A percentile compares a stretch with the other conserved stretches of the same genome.
Conservation (phyloP, 1,140 invertebrate species). For the Panagrolaimus sp. region DNA sequence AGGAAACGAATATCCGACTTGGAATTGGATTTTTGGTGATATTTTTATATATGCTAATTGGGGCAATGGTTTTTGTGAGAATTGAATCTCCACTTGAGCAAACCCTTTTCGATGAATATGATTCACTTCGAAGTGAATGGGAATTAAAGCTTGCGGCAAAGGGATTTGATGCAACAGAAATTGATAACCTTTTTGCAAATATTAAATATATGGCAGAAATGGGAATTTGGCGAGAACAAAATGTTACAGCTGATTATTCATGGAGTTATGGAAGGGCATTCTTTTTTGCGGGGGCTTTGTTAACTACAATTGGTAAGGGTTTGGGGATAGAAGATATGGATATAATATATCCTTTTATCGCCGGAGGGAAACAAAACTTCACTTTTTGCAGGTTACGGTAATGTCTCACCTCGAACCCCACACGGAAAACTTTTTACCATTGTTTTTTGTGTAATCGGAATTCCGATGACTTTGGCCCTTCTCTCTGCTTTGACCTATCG, state of each 20-base stretch:
- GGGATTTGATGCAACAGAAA: constrained; percentile 67
- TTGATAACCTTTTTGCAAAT: constrained; percentile 71
- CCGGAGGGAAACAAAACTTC: neutral
- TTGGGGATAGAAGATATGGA: constrained; percentile 6
- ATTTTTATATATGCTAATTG: constrained; percentile 45
- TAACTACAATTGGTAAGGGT: constrained; percentile 79
- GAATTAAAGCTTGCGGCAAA: constrained; percentile 17
- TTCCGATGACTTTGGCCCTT: constrained; percentile 67
- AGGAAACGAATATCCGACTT: constrained; percentile 42
- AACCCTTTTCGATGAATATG: constrained; percentile 39
- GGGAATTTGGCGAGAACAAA: constrained; percentile 71
- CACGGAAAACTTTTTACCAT: constrained; percentile 79
- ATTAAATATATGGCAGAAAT: constrained; percentile 71
- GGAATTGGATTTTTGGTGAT: constrained; percentile 37
- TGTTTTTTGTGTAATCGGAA: constrained; percentile 74
- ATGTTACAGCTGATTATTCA: constrained; percentile 73
- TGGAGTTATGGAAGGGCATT: constrained; percentile 90
- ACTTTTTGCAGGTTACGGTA: constrained; percentile 85
- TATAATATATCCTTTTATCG: no score
- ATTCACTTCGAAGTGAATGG: constrained; percentile 42
- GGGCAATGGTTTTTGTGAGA: constrained; percentile 43
- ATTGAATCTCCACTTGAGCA: constrained; percentile 45
- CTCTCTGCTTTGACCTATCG: constrained; percentile 74
- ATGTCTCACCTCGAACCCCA: constrained; percentile 75
- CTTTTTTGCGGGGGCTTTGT: constrained; percentile 87